Base-by-base conservation (phyloP, 2,888 invertebrate genomes). In the Heliconius ismenius region DNA sequence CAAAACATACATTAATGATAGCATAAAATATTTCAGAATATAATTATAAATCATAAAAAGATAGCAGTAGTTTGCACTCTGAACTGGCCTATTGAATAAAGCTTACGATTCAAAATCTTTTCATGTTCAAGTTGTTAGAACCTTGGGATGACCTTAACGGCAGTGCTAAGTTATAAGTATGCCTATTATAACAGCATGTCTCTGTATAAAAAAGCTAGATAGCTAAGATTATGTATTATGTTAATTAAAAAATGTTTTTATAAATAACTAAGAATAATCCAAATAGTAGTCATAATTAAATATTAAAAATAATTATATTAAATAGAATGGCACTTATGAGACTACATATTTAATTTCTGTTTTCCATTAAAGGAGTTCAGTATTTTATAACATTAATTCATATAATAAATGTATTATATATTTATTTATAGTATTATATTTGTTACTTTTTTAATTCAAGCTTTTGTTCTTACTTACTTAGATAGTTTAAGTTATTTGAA, bases 21-120 rank as follows among this genome's bases (percentile, higher is more conserved):
- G n/a, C n/a, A 60, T 2, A 62, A 62, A 24, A 26, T 62, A 26
- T 13, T 24, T 62, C 32, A n/a, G 28, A 15, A 24, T 58, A n/a
- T 70, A 10, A 43, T 49, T 68, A 43, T 26, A 28, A 36, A 36
- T 58, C 58, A 36, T 15, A n/a, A 70, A 13, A 54, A 58, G 32
- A n/a, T 54, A n/a, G n/a, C 11, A 49, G 32, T 13, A n/a, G 54
- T 32, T 32, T 70, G 65, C 70, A 54, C 36, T 67, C 15, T 6
- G 18, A 15, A 43, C 60, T 75, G 43, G 49, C 69, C 67, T 60
- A 73, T 67, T 76, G 43, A 73, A 67, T 70, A 70, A 58, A 70
- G 70, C 70, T 70, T 70, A 70, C 58, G 18, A 58, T 36, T 70
- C 32, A 70, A 70, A 70, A 58, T 70, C 70, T 70, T 70, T 70